Percentiles rank a stretch among this genome's conserved stretches.
Evolutionary conservation across 2,888 invertebrate genomes (phyloP).

Genomic region (Troides oblongomaculatus): DNA sequence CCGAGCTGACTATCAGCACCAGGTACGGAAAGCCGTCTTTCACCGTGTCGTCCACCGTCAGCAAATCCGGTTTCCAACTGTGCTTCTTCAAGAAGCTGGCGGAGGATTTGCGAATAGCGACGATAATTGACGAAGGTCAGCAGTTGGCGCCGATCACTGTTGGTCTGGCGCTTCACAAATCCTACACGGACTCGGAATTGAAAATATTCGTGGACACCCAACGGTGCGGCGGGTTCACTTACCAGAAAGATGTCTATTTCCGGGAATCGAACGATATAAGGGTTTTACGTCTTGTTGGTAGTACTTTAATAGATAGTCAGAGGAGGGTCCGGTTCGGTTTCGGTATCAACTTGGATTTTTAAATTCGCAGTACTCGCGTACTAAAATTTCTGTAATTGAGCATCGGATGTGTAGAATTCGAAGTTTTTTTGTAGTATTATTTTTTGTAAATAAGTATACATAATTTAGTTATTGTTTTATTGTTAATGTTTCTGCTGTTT

Average conservation of each 20-base stretch:
- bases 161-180: slow-evolving; percentile 64
- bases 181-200: slow-evolving; percentile 57
- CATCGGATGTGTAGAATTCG: slow-evolving; percentile 23
- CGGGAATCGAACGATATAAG: slow-evolving; percentile 60
- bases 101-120: slow-evolving; percentile 59
- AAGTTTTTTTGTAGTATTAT: slow-evolving; percentile 65
- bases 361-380: slow-evolving; percentile 32
- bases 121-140: slow-evolving; percentile 58
- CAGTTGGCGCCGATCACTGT: slow-evolving; percentile 50
- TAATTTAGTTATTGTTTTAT: slow-evolving; percentile 73
- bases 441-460: slow-evolving; percentile 79
- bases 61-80: slow-evolving; percentile 60
- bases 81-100: slow-evolving; percentile 65
- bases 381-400: slow-evolving; percentile 21
- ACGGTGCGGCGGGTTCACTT: slow-evolving; percentile 68
- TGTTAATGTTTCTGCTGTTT: slow-evolving; percentile 52
- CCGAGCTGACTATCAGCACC: slow-evolving; percentile 62
- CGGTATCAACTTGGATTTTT: slow-evolving; percentile 70
- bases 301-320: slow-evolving; percentile 65
- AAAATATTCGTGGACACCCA: slow-evolving; percentile 71
- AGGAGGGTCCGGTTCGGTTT: slow-evolving; percentile 64
- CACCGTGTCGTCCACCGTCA: slow-evolving; percentile 60
- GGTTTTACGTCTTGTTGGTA: slow-evolving; percentile 58
- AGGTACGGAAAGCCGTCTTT: slow-evolving; percentile 56
- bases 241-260: slow-evolving; percentile 64